Evolutionary conservation across 2,113 vertebrate species (phyloP), one percentile per base, ranked within the genome.

Genomic region (Chelonoidis abingdonii): DNA sequence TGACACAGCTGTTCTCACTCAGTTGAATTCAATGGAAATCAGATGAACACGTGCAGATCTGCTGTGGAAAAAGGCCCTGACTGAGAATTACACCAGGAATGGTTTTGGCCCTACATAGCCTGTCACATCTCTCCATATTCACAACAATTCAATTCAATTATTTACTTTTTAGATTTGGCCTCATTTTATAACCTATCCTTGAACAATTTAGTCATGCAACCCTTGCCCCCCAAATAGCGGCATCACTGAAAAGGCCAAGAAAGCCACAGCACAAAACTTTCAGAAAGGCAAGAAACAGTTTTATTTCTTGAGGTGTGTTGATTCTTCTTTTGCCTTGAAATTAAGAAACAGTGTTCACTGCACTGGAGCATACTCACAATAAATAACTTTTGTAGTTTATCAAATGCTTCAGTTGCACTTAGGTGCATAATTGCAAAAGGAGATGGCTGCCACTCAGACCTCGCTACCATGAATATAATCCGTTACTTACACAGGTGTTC

Each of bases 401-500:
- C 83, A 79, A 75, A 52, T 22, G 12, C 80, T 35, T 94, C 85
- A 96, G 41, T 24, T 25, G 57, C 8, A 78, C 49, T 89, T 86
- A 52, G 17, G 3, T 27, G 78, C 53, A 27, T 85, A 2, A 65
- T 85, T 89, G 35, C 54, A 91, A 93, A 86, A 96, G 50, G 78
- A 38, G 3, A 69, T 59, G 88, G 13, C 44, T 87, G 24, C 41
- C 53, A 89, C 10, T 49, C 54, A 88, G 75, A 12, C 86, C 87
- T 0, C 0, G 8, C 22, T 83, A 0, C 0, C 80, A 75, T 8
- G 12, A 96, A 81, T 41, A 83, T 4, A 50, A 76, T 47, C 13
- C 53, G 53, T 79, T 90, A 87, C 93, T 41, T 56, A 21, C 65
- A 21, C 79, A 91, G 75, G 84, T 93, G 19, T 81, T 0, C 31